These are phyloP conservation scores for Lates calcarifer DNA, from an alignment of 2,113 vertebrate genomes.

Conservation along the genomic window DNA sequence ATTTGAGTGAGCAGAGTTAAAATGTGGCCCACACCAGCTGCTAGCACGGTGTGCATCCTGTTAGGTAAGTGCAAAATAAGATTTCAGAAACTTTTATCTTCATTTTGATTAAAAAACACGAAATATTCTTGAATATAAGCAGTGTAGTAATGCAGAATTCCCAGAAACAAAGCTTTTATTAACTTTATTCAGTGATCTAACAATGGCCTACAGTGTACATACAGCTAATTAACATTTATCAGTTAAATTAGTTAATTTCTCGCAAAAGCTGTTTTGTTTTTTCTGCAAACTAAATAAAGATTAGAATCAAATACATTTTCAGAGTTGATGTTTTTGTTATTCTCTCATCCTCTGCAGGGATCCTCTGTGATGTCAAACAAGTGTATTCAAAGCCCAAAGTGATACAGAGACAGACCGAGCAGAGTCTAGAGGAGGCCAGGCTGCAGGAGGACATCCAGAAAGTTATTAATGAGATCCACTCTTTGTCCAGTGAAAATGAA, in stretches of 20 bases:
- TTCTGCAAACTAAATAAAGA: background rate
- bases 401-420: conserved; percentile 33
- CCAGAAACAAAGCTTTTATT: too few species aligned
- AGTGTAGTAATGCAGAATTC: background rate
- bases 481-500: conserved; percentile 42
- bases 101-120: background rate
- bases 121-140: background rate
- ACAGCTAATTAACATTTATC: background rate
- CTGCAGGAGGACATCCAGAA: conserved; percentile 66
- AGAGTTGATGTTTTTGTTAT: too few species aligned
- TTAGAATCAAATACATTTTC: background rate
- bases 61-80: conserved; percentile 75
- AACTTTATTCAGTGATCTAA: too few species aligned
- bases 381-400: conserved; percentile 45
- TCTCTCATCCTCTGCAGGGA: conserved; percentile 46
- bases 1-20: conserved; percentile 2
- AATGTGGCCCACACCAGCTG: conserved; percentile 64
- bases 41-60: conserved; percentile 60
- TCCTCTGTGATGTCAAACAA: conserved; percentile 43
- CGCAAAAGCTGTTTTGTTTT: background rate
- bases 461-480: conserved; percentile 70
- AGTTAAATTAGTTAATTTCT: too few species aligned
- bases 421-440: conserved; percentile 7
- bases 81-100: background rate
- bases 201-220: background rate